Evolutionary conservation across 2,888 invertebrate genomes (phyloP).

Genomic region (Deilephila porcellus): DNA sequence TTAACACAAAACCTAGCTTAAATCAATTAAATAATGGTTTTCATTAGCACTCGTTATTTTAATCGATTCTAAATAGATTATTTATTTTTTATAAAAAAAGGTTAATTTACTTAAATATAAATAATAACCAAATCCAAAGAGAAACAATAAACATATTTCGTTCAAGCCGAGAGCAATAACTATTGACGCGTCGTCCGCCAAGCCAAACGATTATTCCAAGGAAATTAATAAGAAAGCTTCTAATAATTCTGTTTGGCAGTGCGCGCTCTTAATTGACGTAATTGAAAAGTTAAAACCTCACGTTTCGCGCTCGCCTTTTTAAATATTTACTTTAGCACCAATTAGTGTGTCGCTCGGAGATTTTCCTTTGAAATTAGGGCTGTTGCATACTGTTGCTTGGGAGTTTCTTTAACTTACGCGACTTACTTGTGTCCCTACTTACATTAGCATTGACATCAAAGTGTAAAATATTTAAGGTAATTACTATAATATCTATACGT

Average conservation of each 20-base stretch:
- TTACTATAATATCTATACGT: no score
- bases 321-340: conserved; percentile 81
- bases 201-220: conserved; percentile 27
- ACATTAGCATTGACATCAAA: not conserved
- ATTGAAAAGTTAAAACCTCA: conserved; percentile 79
- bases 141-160: not conserved
- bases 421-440: not conserved
- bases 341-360: conserved; percentile 71
- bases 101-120: not conserved
- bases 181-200: not conserved
- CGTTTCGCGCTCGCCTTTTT: conserved; percentile 73
- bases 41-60: no score
- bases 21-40: no score
- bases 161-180: not conserved
- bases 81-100: no score
- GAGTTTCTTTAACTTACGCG: not conserved
- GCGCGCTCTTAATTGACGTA: conserved; percentile 73
- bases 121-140: not conserved
- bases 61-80: no score
- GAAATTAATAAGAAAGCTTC: conserved; percentile 24
- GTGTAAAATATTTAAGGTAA: no score
- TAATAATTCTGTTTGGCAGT: conserved; percentile 51
- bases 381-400: conserved; percentile 24
- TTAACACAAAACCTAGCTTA: no score
- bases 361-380: conserved; percentile 59